Evolutionary conservation across 2,888 invertebrate genomes (phyloP).

Genomic region (Cheilosia vernalis): DNA sequence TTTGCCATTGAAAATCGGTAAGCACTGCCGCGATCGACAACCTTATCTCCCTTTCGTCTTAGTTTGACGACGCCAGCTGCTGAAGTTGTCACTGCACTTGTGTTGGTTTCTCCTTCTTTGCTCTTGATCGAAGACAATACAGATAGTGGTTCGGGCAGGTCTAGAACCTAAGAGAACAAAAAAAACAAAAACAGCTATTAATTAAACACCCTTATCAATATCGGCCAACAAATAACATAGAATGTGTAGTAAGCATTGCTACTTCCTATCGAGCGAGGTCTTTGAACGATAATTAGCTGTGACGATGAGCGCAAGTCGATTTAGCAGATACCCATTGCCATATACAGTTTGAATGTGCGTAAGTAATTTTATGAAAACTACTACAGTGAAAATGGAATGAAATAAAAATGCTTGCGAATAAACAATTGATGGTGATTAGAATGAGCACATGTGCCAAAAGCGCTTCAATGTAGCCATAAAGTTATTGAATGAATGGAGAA

Average conservation of each 20-base stretch:
- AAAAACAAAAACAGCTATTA: slow-evolving; percentile 34
- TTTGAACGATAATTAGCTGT: slow-evolving; percentile 70
- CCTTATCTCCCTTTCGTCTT: slow-evolving; percentile 61
- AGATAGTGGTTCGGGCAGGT: slow-evolving; percentile 73
- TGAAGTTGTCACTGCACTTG: slow-evolving; percentile 45
- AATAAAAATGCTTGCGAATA: slow-evolving; percentile 65
- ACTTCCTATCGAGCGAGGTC: slow-evolving; percentile 60
- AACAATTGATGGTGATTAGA: slow-evolving; percentile 70
- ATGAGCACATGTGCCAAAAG: slow-evolving; percentile 70
- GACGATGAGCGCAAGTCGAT: slow-evolving; percentile 55
- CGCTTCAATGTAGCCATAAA: slow-evolving; percentile 62
- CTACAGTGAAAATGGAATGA: slow-evolving; percentile 43
- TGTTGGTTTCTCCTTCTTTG: slow-evolving; percentile 64
- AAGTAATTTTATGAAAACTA: slow-evolving; percentile 34
- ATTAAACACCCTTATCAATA: slow-evolving; percentile 46
- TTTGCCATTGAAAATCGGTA: slow-evolving; percentile 97
- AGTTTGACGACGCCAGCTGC: slow-evolving; percentile 69
- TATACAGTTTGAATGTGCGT: slow-evolving; percentile 31
- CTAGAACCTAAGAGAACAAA: slow-evolving; percentile 58
- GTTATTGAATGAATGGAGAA: slow-evolving; percentile 51
- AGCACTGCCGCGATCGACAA: slow-evolving; percentile 70
- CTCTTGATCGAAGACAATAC: slow-evolving; percentile 68
- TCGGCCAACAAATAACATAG: slow-evolving; percentile 2
- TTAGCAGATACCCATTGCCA: slow-evolving; percentile 55
- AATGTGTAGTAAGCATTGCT: slow-evolving; percentile 26